A percentile compares a stretch with the other conserved stretches of the same genome.
Conservation (phyloP, 2,888 invertebrate species). For the Stenurella melanura region DNA sequence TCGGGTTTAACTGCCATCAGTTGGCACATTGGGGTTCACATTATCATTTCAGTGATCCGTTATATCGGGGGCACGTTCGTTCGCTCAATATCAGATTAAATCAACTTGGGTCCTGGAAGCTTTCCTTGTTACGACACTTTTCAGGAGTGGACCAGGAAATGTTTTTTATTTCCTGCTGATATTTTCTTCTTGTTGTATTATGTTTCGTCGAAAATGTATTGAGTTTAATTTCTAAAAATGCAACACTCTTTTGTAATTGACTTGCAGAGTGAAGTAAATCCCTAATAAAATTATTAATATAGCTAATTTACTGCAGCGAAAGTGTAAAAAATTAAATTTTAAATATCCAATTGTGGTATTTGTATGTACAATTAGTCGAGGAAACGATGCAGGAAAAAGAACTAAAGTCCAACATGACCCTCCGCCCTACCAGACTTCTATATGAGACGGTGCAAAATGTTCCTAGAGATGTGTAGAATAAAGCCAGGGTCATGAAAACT, state of each 20-base stretch:
- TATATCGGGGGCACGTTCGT: conserved; percentile 42
- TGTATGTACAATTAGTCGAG: no score
- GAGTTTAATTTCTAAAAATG: conserved; percentile 19
- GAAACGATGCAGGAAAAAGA: no score
- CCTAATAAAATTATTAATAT: no score
- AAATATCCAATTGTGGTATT: no score
- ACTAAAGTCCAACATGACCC: no score
- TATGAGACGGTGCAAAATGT: no score
- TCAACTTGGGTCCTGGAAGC: conserved; percentile 35
- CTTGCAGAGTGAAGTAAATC: no score
- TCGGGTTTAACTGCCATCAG: conserved; percentile 46
- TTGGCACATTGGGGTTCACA: conserved; percentile 43
- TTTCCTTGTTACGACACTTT: conserved; percentile 36
- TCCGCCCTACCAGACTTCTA: no score
- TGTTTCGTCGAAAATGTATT: conserved; percentile 14
- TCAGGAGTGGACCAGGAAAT: conserved; percentile 22
- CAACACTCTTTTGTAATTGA: background rate
- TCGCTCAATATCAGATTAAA: conserved; percentile 45
- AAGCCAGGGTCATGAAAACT: no score
- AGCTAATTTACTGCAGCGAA: no score
- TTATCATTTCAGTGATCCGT: conserved; percentile 44
- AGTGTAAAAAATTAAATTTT: no score
- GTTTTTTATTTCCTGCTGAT: conserved; percentile 27
- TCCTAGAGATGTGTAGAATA: no score
- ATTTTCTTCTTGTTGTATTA: conserved; percentile 15